Base-by-base conservation (phyloP, 2,113 vertebrate genomes). In the Baryphthengus martii region DNA sequence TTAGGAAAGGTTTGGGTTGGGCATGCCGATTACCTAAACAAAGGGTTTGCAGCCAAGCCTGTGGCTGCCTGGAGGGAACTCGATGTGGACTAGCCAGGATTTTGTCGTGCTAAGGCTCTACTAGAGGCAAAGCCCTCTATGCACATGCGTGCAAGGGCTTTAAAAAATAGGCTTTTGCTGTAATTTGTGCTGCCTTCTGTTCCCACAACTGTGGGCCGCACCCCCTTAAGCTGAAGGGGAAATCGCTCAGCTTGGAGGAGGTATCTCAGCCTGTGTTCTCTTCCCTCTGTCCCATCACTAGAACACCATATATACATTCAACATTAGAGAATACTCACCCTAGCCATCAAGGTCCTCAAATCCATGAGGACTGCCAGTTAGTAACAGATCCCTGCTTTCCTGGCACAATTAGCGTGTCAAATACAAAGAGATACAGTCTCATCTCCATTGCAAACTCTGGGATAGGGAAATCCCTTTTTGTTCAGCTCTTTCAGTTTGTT, bases 1-100 rank as follows among this genome's bases (percentile, higher is more conserved):
- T 18, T 71, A 37, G 67, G 59, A 49, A 65, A 84, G n/a, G 24
- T 45, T 49, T 75, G 28, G 17, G 53, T 50, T 70, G 42, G 33
- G 23, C 40, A 11, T 23, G 53, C 47, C 63, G 35, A 47, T 85
- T 79, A 35, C 53, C 28, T 9, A 47, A 72, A 67, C 26, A 42
- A 42, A 71, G 49, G 13, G 29, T 62, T 89, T 1, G 2, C 52
- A 81, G 79, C 61, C 72, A 90, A 78, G 35, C 40, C n/a, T 61
- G 19, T 49, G 66, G 24, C 53, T 84, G 52, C 35, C 44, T 77
- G n/a, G 35, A 45, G 52, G 50, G 45, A 88, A 6, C 39, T 70
- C 0, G 0, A 6, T n/a, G 52, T 39, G 19, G 44, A 13, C n/a
- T 16, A 29, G 47, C 12, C 44, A 72, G 76, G 72, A 55, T 89